These are phyloP conservation scores for Himalopsyche japonica DNA, from an alignment of 2,888 invertebrate species.

Conservation along the genomic window DNA sequence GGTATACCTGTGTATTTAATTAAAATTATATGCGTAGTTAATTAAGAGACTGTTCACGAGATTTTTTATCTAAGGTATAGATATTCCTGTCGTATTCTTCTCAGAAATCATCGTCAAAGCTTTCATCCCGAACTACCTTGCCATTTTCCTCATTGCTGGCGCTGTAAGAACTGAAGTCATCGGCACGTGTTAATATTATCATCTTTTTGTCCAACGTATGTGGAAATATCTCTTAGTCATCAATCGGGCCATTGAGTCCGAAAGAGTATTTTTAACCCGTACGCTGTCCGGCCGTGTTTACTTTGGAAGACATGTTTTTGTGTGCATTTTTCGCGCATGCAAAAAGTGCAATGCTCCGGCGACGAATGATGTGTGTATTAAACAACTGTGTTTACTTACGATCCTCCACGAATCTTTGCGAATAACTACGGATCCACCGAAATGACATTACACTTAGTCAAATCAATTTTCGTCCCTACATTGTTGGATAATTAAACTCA, in stretches of 20 bases:
- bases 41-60: too few species aligned
- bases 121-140: background rate
- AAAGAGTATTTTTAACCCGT: conserved; percentile 6
- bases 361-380: background rate
- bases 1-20: too few species aligned
- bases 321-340: conserved; percentile 4
- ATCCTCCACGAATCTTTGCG: background rate
- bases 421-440: too few species aligned
- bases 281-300: conserved; percentile 6
- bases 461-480: background rate
- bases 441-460: too few species aligned
- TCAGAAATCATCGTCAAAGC: background rate
- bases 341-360: conserved; percentile 1
- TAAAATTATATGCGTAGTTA: too few species aligned
- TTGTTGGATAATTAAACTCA: too few species aligned
- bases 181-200: background rate
- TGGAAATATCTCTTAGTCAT: conserved; percentile 7
- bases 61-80: too few species aligned
- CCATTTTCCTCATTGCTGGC: background rate
- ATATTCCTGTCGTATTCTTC: background rate
- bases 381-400: background rate
- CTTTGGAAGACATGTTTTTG: background rate
- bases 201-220: background rate
- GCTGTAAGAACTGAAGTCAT: background rate
- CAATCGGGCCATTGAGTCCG: conserved; percentile 8